Evolutionary conservation across 2,888 invertebrate species (phyloP).

Genomic region (Eutolmus rufibarbis): DNA sequence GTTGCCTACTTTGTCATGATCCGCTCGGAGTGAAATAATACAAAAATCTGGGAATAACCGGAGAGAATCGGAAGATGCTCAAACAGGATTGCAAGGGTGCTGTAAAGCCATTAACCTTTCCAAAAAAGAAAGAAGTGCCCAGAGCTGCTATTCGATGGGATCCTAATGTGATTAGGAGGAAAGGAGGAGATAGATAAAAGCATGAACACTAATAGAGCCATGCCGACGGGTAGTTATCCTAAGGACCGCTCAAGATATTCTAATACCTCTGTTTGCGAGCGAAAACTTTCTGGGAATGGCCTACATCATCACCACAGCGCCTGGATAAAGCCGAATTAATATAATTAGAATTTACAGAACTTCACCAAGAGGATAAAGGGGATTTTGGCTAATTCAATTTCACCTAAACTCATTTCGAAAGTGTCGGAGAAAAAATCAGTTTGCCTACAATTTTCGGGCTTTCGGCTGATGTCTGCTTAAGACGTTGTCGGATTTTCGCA

Average conservation of each 20-base stretch:
- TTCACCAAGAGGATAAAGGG: not conserved
- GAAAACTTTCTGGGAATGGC: not conserved
- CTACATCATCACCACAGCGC: not conserved
- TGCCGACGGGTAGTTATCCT: not conserved
- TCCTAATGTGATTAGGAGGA: conserved; percentile 15
- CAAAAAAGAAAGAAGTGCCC: not conserved
- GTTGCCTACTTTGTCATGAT: conserved; percentile 11
- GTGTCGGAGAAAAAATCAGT: not conserved
- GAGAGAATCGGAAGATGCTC: not conserved
- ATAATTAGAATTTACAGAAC: not conserved
- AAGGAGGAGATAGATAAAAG: not conserved
- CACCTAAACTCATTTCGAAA: not conserved
- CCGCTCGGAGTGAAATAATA: not conserved
- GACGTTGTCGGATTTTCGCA: not conserved
- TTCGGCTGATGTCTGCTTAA: not conserved
- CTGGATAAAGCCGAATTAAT: not conserved
- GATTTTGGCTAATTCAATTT: not conserved
- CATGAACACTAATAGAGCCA: not conserved
- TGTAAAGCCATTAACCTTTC: conserved; percentile 25
- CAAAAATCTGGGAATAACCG: not conserved
- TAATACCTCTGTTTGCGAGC: not conserved
- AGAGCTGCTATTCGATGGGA: conserved; percentile 1
- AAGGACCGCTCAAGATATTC: not conserved
- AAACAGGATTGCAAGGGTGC: conserved; percentile 1
- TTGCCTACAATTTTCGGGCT: not conserved